phyloP scores from a whole-genome alignment of 2,888 invertebrate genomes.

The Cylindroiulus punctatus region DNA sequence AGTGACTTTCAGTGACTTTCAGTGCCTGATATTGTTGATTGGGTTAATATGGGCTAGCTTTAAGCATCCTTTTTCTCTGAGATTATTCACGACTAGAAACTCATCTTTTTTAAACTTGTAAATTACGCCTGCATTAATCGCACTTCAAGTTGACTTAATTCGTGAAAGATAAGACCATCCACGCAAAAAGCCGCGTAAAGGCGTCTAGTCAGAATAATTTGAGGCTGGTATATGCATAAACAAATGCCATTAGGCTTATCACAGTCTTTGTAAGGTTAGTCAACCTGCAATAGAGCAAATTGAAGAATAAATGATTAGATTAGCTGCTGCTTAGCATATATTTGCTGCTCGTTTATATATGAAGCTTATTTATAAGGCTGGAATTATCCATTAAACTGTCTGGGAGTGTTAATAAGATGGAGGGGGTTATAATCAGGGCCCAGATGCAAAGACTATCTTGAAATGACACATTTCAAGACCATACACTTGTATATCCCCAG shows the following conservation, averaged over 20 bases:
- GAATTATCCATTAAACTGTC: constrained; percentile 38
- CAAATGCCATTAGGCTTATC: constrained; percentile 38
- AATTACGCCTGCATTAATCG: constrained; percentile 35
- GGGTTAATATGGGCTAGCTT: no score
- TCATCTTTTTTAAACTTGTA: background rate
- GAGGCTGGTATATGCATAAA: constrained; percentile 39
- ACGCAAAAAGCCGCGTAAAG: background rate
- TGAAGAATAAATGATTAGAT: constrained; percentile 43
- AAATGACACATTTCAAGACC: constrained; percentile 15
- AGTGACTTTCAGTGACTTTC: no score
- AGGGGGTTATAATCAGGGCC: constrained; percentile 12
- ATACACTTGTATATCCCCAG: background rate
- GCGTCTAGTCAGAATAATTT: constrained; percentile 45
- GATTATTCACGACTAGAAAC: background rate
- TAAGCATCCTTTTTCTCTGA: background rate
- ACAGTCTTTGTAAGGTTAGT: constrained; percentile 21
- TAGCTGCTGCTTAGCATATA: constrained; percentile 43
- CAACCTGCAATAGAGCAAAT: constrained; percentile 19
- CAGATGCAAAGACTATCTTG: constrained; percentile 22
- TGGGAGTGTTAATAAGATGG: constrained; percentile 28
- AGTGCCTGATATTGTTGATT: no score
- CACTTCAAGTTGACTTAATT: constrained; percentile 35
- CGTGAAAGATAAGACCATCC: background rate
- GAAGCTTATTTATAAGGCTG: constrained; percentile 36
- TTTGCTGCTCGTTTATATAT: constrained; percentile 30